These are phyloP conservation scores for Cercopithecus mona DNA, from an alignment of 2,113 vertebrate species.

Conservation along the genomic window DNA sequence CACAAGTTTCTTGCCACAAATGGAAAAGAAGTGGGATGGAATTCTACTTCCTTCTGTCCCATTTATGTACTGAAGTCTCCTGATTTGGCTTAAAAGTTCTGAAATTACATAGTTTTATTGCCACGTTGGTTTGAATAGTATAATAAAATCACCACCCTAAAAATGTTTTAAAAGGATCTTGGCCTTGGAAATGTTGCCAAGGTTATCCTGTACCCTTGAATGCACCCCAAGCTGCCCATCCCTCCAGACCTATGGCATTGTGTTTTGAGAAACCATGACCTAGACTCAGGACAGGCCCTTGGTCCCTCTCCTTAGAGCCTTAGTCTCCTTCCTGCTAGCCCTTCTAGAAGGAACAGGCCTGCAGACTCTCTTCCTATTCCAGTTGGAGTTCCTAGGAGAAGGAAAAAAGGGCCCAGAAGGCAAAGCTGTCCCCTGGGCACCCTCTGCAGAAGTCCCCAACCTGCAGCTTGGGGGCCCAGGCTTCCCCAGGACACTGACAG, in stretches of 20 bases:
- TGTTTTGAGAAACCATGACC: conserved; percentile 5
- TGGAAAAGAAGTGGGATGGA: background rate
- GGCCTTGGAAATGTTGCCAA: background rate
- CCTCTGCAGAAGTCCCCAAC: background rate
- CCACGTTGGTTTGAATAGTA: background rate
- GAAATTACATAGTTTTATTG: background rate
- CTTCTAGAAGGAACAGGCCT: background rate
- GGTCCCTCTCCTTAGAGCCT: background rate
- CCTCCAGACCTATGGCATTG: background rate
- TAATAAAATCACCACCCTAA: background rate
- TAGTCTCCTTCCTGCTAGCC: background rate
- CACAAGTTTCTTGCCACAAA: background rate
- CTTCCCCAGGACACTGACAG: background rate
- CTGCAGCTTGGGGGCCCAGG: background rate
- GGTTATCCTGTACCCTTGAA: background rate
- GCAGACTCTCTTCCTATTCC: background rate
- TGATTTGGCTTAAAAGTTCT: background rate
- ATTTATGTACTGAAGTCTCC: background rate
- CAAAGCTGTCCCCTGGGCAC: background rate
- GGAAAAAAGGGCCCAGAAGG: background rate
- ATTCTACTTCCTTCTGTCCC: conserved; percentile 9
- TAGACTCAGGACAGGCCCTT: background rate
- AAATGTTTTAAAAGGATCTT: background rate
- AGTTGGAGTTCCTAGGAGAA: background rate
- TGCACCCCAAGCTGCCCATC: background rate